Evolutionary conservation across 2,113 vertebrate genomes (phyloP), one percentile per base, ranked within the genome.

Genomic region (Shinisaurus crocodilurus): DNA sequence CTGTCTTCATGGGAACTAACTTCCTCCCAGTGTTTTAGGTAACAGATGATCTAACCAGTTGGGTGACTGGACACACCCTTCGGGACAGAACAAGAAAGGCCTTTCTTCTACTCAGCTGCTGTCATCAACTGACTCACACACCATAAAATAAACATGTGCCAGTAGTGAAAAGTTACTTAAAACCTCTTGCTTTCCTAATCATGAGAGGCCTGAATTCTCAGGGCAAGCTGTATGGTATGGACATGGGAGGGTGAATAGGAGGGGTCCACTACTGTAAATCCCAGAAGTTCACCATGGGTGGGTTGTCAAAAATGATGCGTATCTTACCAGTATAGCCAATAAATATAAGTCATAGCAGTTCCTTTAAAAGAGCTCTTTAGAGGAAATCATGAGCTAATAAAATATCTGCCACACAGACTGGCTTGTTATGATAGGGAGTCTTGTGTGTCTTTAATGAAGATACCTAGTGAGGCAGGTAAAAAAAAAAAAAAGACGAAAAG

Each of bases 1-100:
- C 77, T 88, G 93, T 45, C 90, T 93, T 96, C 94, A 91, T 95
- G 96, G 95, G 95, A 96, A 95, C 91, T 91, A 96, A 94, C 91
- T 90, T 84, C 75, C 86, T 94, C 69, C 91, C 48, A 85, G 81
- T 91, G 93, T 92, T 95, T 69, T 0, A 88, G 92, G 87, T 87
- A 92, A 86, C 23, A 86, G 5, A 63, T 91, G 93, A 76, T 75
- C 93, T 93, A 90, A 92, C 92, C 77, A 94, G 92, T 89, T 93
- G 91, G 85, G 95, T 93, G 90, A 94, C 93, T 1, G 0, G 90
- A 82, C 2, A 7, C 82, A 95, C 87, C 93, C 94, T 95, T 87
- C 87, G 92, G 82, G 90, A 80, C 60, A 67, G 89, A 87, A 95
- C 90, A 91, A 95, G 82, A 92, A 43, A 67, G 84, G 45, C 27